These are phyloP conservation scores for Tineola bisselliella DNA, from an alignment of 2,888 invertebrate species.

Conservation along the genomic window DNA sequence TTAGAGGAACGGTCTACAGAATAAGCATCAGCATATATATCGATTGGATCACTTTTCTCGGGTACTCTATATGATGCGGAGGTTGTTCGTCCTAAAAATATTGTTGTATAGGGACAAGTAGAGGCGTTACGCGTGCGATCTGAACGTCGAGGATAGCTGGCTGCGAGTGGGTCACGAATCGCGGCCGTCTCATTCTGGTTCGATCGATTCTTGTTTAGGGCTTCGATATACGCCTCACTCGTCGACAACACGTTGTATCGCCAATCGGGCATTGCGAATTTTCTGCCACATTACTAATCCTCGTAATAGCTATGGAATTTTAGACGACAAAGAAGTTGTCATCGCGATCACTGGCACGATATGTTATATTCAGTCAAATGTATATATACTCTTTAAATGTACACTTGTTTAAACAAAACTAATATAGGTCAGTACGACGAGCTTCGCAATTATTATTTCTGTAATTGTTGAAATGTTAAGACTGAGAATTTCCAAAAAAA, in stretches of 20 bases:
- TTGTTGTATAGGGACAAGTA: constrained; percentile 61
- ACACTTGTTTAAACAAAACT: neutral
- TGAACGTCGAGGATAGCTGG: constrained; percentile 63
- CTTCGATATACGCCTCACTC: constrained; percentile 59
- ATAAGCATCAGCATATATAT: constrained; percentile 51
- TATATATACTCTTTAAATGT: neutral
- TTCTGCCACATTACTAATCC: neutral
- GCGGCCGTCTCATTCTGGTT: constrained; percentile 23
- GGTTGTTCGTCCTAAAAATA: constrained; percentile 47
- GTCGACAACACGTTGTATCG: constrained; percentile 65
- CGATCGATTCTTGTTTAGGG: constrained; percentile 21
- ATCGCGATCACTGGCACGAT: neutral
- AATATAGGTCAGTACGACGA: constrained; percentile 1
- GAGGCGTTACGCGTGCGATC: constrained; percentile 57
- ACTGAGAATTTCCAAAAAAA: neutral
- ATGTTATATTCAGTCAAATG: neutral
- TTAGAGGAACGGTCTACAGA: constrained; percentile 59
- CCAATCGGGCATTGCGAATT: constrained; percentile 62
- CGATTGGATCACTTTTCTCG: constrained; percentile 47
- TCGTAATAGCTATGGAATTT: neutral
- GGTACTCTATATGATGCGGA: constrained; percentile 41
- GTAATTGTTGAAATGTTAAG: neutral
- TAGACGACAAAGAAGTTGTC: neutral
- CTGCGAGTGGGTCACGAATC: constrained; percentile 43
- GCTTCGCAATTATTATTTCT: neutral